Percentiles rank a stretch among this genome's conserved stretches.
phyloP scores from a whole-genome alignment of 2,113 vertebrate genomes.

The Eolophus roseicapilla region DNA sequence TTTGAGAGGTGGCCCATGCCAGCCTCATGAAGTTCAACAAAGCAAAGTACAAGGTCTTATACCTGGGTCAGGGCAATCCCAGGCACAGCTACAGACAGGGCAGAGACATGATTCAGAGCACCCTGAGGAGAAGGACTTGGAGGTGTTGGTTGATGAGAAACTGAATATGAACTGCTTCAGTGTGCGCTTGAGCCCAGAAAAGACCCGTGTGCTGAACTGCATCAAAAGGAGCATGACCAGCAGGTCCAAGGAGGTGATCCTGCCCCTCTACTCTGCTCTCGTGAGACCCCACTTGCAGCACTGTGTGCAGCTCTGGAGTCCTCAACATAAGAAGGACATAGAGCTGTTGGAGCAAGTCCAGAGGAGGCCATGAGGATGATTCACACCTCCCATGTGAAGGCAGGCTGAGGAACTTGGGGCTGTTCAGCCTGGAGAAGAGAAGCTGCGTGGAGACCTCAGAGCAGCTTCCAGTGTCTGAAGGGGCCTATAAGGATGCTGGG shows the following conservation, averaged over 20 bases:
- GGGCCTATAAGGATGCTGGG: background rate
- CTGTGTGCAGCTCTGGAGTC: background rate
- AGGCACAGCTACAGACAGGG: background rate
- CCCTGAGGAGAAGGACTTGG: background rate
- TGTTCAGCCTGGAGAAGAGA: background rate
- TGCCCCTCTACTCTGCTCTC: background rate
- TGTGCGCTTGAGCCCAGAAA: background rate
- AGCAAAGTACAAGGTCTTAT: background rate
- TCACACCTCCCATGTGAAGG: background rate
- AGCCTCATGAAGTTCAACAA: background rate
- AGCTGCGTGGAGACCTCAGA: background rate
- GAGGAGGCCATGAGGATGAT: background rate
- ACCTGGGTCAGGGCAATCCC: background rate
- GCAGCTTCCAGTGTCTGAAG: background rate
- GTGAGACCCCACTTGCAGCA: background rate
- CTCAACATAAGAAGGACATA: background rate
- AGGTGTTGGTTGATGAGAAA: background rate
- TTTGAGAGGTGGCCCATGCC: background rate
- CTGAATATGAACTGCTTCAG: background rate
- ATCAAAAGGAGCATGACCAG: background rate
- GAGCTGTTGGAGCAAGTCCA: background rate
- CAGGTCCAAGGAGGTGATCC: background rate
- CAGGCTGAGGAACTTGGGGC: background rate
- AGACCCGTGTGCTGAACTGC: background rate
- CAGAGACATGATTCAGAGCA: background rate